Base-by-base conservation (phyloP, 2,113 vertebrate species). In the Patagioenas fasciata region DNA sequence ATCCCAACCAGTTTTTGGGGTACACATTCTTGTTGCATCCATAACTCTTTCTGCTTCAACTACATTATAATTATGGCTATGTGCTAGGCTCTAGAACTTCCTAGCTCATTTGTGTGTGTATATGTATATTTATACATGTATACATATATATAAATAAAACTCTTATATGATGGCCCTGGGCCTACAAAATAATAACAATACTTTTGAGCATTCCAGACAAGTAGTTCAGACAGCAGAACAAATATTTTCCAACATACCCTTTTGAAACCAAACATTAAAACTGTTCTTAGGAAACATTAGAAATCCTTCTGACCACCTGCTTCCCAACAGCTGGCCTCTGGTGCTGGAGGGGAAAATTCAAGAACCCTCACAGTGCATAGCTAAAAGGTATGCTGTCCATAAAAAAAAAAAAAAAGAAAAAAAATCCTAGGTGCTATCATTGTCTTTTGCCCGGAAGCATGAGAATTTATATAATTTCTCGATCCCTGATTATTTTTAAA, bases 401-500 rank as follows among this genome's bases (percentile, higher is more conserved):
- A 38, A 73, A 75, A 80, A 91, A 47, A 18, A 47, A 47, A 19
- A 19, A 47, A 47, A 44, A 44, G 3, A 44, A 17, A 44, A 44
- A 47, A 47, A 47, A 47, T 10, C 36, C 36, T 28, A 78, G 32
- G 65, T 91, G 26, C 61, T 72, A 72, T 44, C 24, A 40, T 40
- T 87, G 73, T 40, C 65, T 87, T 87, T 75, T 65, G 7, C 61
- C 79, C 50, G 57, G 50, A 57, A 89, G 51, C 34, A 87, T 15
- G 24, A 67, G 34, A 71, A 75, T 36, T 69, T 44, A 29, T 81
- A 74, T 53, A 9, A 89, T 72, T 89, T 91, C 81, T 69, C 94
- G 34, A 87, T 85, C 44, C 32, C 28, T 77, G 79, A 72, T 91
- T 91, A 79, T 81, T 81, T 93, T 82, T 73, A 82, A 93, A 93